Evolutionary conservation across 2,113 vertebrate species (phyloP).

Genomic region (Pteronura brasiliensis): DNA sequence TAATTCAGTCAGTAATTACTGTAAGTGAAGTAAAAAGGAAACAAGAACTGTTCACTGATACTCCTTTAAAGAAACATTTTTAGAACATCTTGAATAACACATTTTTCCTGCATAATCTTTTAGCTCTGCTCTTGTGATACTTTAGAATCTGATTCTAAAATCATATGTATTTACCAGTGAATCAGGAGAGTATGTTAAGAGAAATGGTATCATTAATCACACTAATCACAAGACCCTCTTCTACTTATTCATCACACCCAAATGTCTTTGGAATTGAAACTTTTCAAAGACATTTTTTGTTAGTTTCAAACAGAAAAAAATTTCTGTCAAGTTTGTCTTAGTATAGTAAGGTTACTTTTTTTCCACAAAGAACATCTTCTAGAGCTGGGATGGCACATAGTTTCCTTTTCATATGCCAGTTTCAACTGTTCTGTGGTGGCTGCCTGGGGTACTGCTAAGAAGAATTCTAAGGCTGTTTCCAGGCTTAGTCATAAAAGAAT

Average conservation of each 20-base stretch:
- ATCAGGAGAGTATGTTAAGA: neutral
- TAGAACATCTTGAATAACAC: conserved; percentile 14
- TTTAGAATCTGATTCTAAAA: neutral
- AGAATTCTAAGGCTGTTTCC: neutral
- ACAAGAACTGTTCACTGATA: neutral
- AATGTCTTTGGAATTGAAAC: conserved; percentile 23
- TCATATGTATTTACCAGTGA: neutral
- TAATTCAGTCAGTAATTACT: conserved; percentile 27
- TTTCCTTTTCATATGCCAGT: neutral
- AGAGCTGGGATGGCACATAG: neutral
- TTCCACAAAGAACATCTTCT: neutral
- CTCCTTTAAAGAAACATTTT: conserved; percentile 11
- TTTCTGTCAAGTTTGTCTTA: neutral
- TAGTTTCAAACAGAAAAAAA: neutral
- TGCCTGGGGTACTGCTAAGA: neutral
- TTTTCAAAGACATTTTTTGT: neutral
- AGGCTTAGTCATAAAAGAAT: neutral
- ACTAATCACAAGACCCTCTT: neutral
- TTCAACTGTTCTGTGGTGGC: neutral
- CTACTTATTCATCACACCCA: neutral
- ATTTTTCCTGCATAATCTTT: neutral
- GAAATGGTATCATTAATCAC: neutral
- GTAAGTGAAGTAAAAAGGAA: conserved; percentile 21
- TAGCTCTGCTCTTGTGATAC: neutral
- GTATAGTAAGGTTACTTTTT: neutral